phyloP scores from a whole-genome alignment of 2,113 vertebrate genomes.

The Aramus guarauna region DNA sequence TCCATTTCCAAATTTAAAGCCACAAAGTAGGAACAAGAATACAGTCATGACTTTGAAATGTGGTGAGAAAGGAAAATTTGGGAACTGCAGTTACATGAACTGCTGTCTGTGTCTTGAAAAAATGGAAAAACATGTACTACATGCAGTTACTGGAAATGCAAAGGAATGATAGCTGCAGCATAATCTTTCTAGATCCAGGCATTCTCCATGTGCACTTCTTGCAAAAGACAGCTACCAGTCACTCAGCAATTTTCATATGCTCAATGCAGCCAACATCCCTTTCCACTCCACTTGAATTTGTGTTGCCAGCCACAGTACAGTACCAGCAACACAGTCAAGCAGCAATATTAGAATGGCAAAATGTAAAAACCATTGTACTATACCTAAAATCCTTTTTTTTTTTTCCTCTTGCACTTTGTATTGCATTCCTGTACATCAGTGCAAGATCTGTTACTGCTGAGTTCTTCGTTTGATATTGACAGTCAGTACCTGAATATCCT shows the following conservation, averaged over 20 bases:
- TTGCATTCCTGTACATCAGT: accelerated
- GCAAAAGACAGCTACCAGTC: neutral
- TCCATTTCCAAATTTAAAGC: neutral
- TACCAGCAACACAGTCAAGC: neutral
- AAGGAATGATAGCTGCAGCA: neutral
- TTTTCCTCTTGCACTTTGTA: accelerated
- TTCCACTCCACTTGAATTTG: neutral
- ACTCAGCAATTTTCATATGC: neutral
- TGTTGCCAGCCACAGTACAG: neutral
- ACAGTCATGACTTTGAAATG: neutral
- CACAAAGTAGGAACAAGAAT: neutral
- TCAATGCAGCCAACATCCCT: neutral
- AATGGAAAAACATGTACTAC: neutral
- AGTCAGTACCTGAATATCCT: neutral
- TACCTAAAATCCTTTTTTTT: neutral
- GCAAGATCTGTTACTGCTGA: neutral
- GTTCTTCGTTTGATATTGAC: neutral
- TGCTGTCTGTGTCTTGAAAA: neutral
- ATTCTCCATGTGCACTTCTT: accelerated
- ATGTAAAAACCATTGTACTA: neutral
- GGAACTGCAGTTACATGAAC: accelerated
- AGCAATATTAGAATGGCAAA: neutral
- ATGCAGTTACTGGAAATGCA: neutral
- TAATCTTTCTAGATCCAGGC: neutral
- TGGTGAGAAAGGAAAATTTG: neutral